Evolutionary conservation across 92 coral and sea anemone genomes (phyloP).

Genomic region (Montipora capitata): DNA sequence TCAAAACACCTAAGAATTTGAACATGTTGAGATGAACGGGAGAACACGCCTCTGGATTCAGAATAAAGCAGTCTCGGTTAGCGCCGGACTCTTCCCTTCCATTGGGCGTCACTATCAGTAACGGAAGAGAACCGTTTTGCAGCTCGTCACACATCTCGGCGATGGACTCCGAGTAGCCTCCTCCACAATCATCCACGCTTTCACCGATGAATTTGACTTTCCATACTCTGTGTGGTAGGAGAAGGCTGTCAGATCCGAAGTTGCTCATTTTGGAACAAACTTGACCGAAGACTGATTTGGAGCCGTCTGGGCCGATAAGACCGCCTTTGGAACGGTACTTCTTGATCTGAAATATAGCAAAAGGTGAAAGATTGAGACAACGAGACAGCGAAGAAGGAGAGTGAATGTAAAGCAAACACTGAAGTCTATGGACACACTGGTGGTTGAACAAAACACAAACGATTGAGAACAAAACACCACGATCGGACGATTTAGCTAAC

Average conservation of each 20-base stretch:
- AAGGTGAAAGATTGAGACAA: neutral
- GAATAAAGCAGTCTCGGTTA: conserved; percentile 97
- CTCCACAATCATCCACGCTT: conserved; percentile 99
- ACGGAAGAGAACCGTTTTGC: conserved; percentile 97
- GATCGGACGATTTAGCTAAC: too few relatives aligned
- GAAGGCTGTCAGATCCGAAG: conserved; percentile 90
- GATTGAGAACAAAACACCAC: too few relatives aligned
- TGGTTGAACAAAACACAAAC: neutral
- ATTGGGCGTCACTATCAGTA: conserved; percentile 95
- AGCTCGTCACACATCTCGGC: conserved; percentile 99
- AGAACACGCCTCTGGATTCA: conserved; percentile 90
- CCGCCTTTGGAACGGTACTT: conserved; percentile 97
- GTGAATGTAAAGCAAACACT: neutral
- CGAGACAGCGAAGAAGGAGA: neutral
- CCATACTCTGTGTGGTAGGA: conserved; percentile 98
- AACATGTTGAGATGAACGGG: conserved; percentile 90
- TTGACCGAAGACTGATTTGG: conserved; percentile 97
- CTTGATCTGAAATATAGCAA: conserved; percentile 74
- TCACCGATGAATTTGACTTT: conserved; percentile 99
- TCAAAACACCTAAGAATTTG: conserved; percentile 91
- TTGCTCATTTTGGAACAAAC: conserved; percentile 95
- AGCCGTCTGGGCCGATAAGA: conserved; percentile 95
- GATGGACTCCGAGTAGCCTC: conserved; percentile 98
- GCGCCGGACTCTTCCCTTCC: conserved; percentile 99
- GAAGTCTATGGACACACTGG: neutral